Evolutionary conservation across 2,888 invertebrate genomes (phyloP), one percentile per base, ranked within the genome.

Genomic region (Polia nebulosa): DNA sequence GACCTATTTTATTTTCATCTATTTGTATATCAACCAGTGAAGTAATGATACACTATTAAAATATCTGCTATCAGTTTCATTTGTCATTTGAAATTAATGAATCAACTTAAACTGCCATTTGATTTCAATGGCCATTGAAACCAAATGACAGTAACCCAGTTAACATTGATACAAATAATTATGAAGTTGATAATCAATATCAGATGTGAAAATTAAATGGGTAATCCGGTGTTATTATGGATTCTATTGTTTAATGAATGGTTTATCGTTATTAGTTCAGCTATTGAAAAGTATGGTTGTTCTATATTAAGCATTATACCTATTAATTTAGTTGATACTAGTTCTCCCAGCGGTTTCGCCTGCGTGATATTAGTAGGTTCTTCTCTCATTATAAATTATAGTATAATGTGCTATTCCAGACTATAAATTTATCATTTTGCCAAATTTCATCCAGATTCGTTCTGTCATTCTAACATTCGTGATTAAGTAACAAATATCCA

Each of bases 131-230:
- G 15, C 36, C 29, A 22, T 59, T 1, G n/a, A n/a, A n/a, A n/a
- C n/a, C n/a, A n/a, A n/a, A n/a, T n/a, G n/a, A n/a, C n/a, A n/a
- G 20, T 53, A 34, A 36, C 72, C 20, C 3, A 36, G 11, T 41
- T 34, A 36, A 2, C 3, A 41, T 64, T 55, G 34, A 49, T 65
- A 44, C 41, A 65, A 49, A 64, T 65, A 66, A 55, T 15, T 3
- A 44, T 45, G 11, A 25, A 57, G 11, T 39, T 72, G 36, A 15
- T 49, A 11, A 44, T n/a, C n/a, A n/a, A 44, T 49, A 25, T 32
- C 7, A 20, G 71, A 63, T 25, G 15, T 53, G 15, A n/a, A 53
- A 57, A 47, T 47, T 22, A n/a, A 58, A 59, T 36, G 15, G 13
- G 17, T 25, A n/a, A 44, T 36, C 0, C 15, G 29, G n/a, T 0